A percentile compares a stretch with the other conserved stretches of the same genome.
These are phyloP conservation scores for Sarotherodon lohbergeri DNA, from an alignment of 2,113 vertebrate genomes.

Conservation along the genomic window DNA sequence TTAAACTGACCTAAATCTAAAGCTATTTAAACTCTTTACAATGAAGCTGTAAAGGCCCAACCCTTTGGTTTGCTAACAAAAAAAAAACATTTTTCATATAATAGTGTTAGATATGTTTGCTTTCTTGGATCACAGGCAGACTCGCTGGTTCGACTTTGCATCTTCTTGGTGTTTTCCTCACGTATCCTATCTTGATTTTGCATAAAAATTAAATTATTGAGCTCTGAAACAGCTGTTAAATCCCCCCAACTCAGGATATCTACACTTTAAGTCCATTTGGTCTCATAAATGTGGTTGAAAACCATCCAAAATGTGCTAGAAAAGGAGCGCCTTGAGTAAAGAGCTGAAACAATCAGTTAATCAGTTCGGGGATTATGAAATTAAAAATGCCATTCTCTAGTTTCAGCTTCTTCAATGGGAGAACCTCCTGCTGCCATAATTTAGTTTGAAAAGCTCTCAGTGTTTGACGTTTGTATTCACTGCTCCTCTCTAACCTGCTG, in stretches of 20 bases:
- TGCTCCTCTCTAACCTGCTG: neutral
- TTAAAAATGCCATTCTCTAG: neutral
- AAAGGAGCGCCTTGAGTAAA: neutral
- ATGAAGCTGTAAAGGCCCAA: neutral
- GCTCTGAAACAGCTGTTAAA: neutral
- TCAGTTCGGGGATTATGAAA: neutral
- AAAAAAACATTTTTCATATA: neutral
- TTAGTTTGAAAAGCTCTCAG: neutral
- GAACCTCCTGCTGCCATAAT: neutral
- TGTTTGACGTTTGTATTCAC: neutral
- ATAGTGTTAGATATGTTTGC: neutral
- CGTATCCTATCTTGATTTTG: rapidly evolving
- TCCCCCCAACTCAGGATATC: neutral
- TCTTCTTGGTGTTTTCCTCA: neutral
- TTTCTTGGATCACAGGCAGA: neutral
- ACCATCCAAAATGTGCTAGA: neutral
- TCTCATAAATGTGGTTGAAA: neutral
- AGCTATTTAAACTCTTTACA: neutral
- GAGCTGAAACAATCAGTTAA: neutral
- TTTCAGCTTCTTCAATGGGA: neutral
- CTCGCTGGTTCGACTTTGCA: neutral
- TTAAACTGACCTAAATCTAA: neutral
- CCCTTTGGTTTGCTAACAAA: neutral
- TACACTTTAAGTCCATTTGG: neutral
- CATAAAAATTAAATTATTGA: rapidly evolving